A percentile compares a stretch with the other conserved stretches of the same genome.
Conservation (phyloP, 2,888 invertebrate species). For the Anorthoa munda region DNA sequence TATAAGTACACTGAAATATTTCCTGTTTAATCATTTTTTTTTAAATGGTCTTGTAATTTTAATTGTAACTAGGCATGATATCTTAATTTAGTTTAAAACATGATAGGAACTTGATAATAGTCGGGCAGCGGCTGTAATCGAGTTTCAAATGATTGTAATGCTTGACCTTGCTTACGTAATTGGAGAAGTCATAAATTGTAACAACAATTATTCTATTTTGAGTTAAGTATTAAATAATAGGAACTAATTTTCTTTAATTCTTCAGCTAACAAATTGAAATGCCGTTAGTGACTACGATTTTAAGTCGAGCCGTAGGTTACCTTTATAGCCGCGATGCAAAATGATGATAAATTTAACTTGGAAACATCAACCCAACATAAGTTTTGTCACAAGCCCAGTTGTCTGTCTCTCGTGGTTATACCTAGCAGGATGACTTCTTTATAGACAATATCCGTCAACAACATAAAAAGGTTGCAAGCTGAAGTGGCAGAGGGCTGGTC, state of each 20-base stretch:
- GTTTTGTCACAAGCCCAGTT: no score
- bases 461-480: no score
- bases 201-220: not conserved
- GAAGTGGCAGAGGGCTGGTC: no score
- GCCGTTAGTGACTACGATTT: no score
- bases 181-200: constrained; percentile 22
- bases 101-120: constrained; percentile 33
- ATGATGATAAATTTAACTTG: no score
- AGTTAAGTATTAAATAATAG: not conserved
- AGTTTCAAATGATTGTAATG: constrained; percentile 37
- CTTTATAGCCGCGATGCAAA: no score
- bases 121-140: constrained; percentile 14
- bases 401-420: no score
- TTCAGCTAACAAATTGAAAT: not conserved
- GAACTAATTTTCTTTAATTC: not conserved
- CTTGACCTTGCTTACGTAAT: constrained; percentile 47
- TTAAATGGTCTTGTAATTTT: constrained; percentile 9
- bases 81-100: constrained; percentile 25
- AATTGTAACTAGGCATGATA: constrained; percentile 23
- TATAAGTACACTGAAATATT: not conserved
- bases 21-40: constrained; percentile 11
- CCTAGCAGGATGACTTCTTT: no score
- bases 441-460: no score
- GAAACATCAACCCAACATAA: no score
- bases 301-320: no score